phyloP scores from a whole-genome alignment of 2,888 invertebrate species.

The Pollenia angustigena region DNA sequence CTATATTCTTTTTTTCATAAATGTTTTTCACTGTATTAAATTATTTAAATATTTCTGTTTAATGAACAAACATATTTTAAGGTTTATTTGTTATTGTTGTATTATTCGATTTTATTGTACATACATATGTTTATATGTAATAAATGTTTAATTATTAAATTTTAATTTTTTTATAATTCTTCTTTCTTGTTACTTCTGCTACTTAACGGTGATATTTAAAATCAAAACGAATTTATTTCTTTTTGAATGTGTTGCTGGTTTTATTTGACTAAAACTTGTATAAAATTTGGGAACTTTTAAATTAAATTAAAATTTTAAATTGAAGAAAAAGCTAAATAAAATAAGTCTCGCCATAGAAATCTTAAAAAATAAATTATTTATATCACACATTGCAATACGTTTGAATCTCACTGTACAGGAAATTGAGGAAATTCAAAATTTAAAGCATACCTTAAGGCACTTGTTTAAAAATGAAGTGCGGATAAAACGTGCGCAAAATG shows the following conservation, averaged over 20 bases:
- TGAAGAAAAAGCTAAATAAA: background rate
- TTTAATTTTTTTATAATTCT: slow-evolving; percentile 6
- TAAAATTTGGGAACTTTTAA: slow-evolving; percentile 38
- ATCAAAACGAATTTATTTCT: slow-evolving; percentile 4
- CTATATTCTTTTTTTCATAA: background rate
- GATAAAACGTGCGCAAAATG: too few relatives aligned
- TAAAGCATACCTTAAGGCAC: background rate
- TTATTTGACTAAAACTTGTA: slow-evolving; percentile 38
- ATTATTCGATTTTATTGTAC: background rate
- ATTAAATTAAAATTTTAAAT: background rate
- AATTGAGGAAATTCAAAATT: background rate
- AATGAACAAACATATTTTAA: slow-evolving; percentile 39
- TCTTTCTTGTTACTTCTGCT: background rate
- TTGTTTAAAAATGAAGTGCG: background rate
- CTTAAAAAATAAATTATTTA: too few relatives aligned
- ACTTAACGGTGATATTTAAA: background rate
- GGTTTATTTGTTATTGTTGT: slow-evolving; percentile 27
- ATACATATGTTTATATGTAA: background rate
- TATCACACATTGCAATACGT: too few relatives aligned
- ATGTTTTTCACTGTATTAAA: slow-evolving; percentile 22
- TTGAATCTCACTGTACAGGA: too few relatives aligned
- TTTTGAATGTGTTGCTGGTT: background rate
- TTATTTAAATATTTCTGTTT: slow-evolving; percentile 25
- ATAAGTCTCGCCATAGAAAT: background rate
- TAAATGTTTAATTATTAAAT: slow-evolving; percentile 34